Base-by-base conservation (phyloP, 2,797 vertebrate species). In the Channallabes apus region DNA sequence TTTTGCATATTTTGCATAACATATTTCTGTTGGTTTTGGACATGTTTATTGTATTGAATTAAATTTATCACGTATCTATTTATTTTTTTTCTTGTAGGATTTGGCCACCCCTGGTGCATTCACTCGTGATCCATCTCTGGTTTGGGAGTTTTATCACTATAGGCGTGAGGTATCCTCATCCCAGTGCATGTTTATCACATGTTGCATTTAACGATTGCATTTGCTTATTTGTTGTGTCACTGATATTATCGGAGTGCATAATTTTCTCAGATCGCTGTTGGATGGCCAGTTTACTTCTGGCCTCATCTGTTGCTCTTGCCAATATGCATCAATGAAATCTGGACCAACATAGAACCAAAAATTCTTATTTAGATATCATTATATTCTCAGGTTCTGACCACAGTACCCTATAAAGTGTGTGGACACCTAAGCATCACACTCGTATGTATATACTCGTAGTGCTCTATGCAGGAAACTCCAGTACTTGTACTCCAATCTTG, bases 91-190 rank as follows among this genome's bases (percentile, higher is more conserved):
- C 20, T 72, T 71, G 14, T 85, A 98, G 97, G 93, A 97, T 15
- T 89, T 99, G 88, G 98, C 98, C 22, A 97, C 96, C 0, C 96
- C 97, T 0, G 93, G 92, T 51, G 97, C 97, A 83, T 99, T 99
- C 88, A 94, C 96, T 0, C 93, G 94, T 54, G 97, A 98, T 90
- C 97, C 98, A 0, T 98, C 98, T 0, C 94, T 95, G 0, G 98
- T 99, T 3, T 99, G 98, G 98, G 98, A 99, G 80, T 99, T 99
- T 86, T 99, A 99, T 91, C 98, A 99, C 89, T 96, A 99, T 91
- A 96, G 98, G 0, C 96, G 98, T 3, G 96, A 98, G 80, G 90
- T 96, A 87, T 91, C 95, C 91, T 79, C 76, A 54, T 61, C 3
- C 0, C 27, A 72, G 46, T 75, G 20, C 18, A 71, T 62, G 0